Evolutionary conservation across 2,113 vertebrate genomes (phyloP).

Genomic region (Urocynchramus pylzowi): DNA sequence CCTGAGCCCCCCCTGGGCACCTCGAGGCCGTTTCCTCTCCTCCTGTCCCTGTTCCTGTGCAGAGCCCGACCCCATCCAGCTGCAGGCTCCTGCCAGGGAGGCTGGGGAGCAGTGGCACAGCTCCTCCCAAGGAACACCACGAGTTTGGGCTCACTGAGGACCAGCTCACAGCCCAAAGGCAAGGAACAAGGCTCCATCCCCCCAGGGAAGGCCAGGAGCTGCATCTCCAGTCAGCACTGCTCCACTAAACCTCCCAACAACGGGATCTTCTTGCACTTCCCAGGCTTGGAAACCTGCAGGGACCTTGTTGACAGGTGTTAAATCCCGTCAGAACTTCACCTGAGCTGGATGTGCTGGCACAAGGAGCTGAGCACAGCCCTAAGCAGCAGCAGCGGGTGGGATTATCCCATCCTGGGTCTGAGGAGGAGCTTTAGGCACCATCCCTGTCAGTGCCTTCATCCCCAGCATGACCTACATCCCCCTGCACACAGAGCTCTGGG

Average conservation of each 20-base stretch:
- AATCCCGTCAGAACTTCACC: neutral
- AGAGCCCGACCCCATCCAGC: accelerated
- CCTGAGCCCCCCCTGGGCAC: neutral
- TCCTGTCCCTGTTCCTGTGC: neutral
- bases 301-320: neutral
- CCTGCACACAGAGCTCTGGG: neutral
- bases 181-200: neutral
- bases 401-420: neutral
- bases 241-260: accelerated
- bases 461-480: neutral
- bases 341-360: neutral
- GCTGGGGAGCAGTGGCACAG: accelerated
- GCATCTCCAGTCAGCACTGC: neutral
- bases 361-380: neutral
- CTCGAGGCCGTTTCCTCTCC: accelerated
- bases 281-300: neutral
- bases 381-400: neutral
- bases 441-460: neutral
- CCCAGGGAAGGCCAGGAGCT: accelerated
- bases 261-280: neutral
- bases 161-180: accelerated
- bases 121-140: accelerated
- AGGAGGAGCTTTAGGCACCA: neutral
- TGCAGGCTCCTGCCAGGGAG: neutral
- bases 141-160: neutral